Evolutionary conservation across 2,888 invertebrate genomes (phyloP), one percentile per base, ranked within the genome.

Genomic region (Papilio gigon): DNA sequence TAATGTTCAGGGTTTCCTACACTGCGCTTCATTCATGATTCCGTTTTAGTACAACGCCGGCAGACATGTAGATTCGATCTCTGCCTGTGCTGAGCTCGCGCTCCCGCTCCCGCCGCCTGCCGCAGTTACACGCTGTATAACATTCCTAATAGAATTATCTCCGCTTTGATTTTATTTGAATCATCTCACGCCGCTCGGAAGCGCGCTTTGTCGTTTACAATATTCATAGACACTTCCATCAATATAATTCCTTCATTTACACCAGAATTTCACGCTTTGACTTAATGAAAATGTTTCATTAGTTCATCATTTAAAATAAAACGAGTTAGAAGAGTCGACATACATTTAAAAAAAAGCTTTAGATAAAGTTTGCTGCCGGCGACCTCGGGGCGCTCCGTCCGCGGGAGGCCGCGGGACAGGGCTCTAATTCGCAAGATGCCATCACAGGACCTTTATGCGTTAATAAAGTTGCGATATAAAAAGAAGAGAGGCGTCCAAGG

Each of bases 391-490:
- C n/a, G n/a, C n/a, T n/a, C n/a, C n/a, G n/a, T n/a, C n/a, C 90
- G 89, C 75, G 86, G 82, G 87, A 83, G 84, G 80, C 91, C 90
- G 86, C 83, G 87, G 84, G 85, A 79, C 82, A 90, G 89, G 37
- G 87, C 87, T 90, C 90, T 90, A 90, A 91, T 90, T 90, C 91
- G 90, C 90, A 88, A 90, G 87, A 89, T 90, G 87, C 90, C 90
- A 92, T 92, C 91, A 87, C 81, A 80, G 89, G 90, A 89, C 91
- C 91, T 92, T 92, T 92, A 92, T 91, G 85, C 91, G 92, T 91
- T 92, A 92, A 92, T 92, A 92, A 92, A 92, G 90, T 90, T 90
- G 90, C 89, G 87, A 91, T 91, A 91, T 92, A 91, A 92, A 90
- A 92, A 91, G 90, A 90, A 90, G 83, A 82, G 80, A 89, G 85